Evolutionary conservation across 2,888 invertebrate species (phyloP).

Genomic region (Agrotis puta): DNA sequence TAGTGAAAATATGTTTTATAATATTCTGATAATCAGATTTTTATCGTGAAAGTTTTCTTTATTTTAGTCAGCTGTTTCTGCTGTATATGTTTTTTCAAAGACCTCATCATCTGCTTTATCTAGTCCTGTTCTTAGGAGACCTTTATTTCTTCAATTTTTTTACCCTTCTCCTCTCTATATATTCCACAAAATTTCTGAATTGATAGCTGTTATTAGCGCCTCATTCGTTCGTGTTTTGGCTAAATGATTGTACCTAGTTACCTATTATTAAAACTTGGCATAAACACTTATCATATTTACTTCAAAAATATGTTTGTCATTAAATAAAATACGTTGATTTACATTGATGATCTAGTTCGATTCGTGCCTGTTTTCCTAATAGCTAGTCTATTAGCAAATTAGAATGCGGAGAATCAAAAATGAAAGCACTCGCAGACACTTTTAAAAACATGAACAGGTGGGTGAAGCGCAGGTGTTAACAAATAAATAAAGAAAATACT

Average conservation of each 20-base stretch:
- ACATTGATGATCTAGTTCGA: constrained; percentile 23
- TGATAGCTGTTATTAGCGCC: not conserved
- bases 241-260: constrained; percentile 41
- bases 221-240: constrained; percentile 14
- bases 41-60: not conserved
- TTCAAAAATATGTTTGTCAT: constrained; percentile 37
- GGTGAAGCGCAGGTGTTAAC: constrained; percentile 47
- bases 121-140: not conserved
- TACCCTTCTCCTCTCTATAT: not conserved
- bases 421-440: constrained; percentile 41
- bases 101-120: too few species aligned
- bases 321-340: constrained; percentile 24
- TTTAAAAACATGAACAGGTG: constrained; percentile 55
- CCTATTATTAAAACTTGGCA: constrained; percentile 56
- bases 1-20: not conserved
- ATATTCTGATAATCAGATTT: not conserved
- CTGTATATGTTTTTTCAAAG: not conserved
- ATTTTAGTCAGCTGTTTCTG: not conserved
- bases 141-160: not conserved
- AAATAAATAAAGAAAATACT: constrained; percentile 36
- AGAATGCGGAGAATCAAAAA: constrained; percentile 15
- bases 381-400: constrained; percentile 1
- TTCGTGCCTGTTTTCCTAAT: not conserved
- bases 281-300: constrained; percentile 50
- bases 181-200: not conserved